Evolutionary conservation across 2,888 invertebrate genomes (phyloP), one percentile per base, ranked within the genome.

Genomic region (Ormia ochracea): DNA sequence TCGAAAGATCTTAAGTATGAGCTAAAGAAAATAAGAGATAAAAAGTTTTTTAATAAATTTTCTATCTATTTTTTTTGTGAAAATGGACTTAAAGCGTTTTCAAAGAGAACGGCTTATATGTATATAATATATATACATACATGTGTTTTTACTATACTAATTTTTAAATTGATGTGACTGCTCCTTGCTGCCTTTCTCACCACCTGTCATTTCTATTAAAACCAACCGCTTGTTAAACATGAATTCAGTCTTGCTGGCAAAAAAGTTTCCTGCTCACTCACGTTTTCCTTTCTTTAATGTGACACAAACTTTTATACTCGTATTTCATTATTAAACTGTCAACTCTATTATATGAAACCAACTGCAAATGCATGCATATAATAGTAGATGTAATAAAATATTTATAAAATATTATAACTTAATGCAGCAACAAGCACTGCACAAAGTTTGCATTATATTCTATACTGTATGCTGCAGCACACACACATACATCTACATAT

Each of bases 371-470:
- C 68, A 43, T 68, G 26, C 28, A 31, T n/a, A n/a, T n/a, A n/a
- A n/a, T n/a, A n/a, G n/a, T n/a, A n/a, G n/a, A n/a, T n/a, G n/a
- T 63, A 23, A 76, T 76, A 69, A 69, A 76, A 76, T 69, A 76
- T 69, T 69, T 69, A 76, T 61, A 56, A 33, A 45, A 61, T 45
- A 54, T 69, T 68, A 69, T 69, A 68, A 75, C 56, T 74, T 74
- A 26, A 26, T 45, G 6, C 36, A 63, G 45, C 1, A 63, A 21
- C 14, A 36, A 45, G 31, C 12, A 28, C 2, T 4, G 52, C 9
- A 41, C 9, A 28, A 26, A 41, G 26, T 28, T 50, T 26, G 10
- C 14, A 28, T 26, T n/a, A 9, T 1, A 31, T 7, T 43, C 14
- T 33, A 72, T 45, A 63, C 4, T 48, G 36, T 12, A 50, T 43